Evolutionary conservation across 2,888 invertebrate species (phyloP), one percentile per base, ranked within the genome.

Genomic region (Margaritifera margaritifera): DNA sequence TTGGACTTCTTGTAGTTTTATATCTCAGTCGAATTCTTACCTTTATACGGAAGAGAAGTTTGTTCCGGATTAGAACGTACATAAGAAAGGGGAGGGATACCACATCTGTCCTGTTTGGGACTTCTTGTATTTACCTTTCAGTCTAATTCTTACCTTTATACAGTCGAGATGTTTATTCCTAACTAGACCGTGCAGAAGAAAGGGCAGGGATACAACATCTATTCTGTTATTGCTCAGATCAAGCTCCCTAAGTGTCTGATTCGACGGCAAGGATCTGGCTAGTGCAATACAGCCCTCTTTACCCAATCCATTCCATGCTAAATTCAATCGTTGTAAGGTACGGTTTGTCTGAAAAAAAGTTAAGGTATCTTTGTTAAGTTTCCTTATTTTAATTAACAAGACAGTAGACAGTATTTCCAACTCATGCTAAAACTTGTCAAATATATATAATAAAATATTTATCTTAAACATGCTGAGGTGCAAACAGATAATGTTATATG

Each of bases 251-350:
- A 86, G 71, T 1, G 72, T 69, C n/a, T 63, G 67, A 71, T 84
- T 86, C 59, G 75, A 72, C 8, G 76, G 78, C 51, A 86, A 73
- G 1, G 82, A 63, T 50, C 71, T 60, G 4, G 80, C 82, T 22
- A 86, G 70, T 0, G 84, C 84, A 52, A 79, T 77, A 52, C 85
- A 83, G 0, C 86, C 86, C 56, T 84, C 83, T 61, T 80, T 79
- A 8, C 82, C 84, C 50, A 85, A 79, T 5, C 84, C 86, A 64
- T 86, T 86, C 85, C 85, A 85, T 4, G 84, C 80, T 20, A 84
- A 25, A 67, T 84, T 77, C n/a, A 85, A 63, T 22, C 66, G 54
- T 19, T 73, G 78, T 11, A 85, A 71, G 20, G 77, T 69, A 15
- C 65, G 71, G 69, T 85, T 85, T 25, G 62, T 66, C 85, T 85